Evolutionary conservation across 2,113 vertebrate genomes (phyloP).

Genomic region (Triplophysa dalaica): DNA sequence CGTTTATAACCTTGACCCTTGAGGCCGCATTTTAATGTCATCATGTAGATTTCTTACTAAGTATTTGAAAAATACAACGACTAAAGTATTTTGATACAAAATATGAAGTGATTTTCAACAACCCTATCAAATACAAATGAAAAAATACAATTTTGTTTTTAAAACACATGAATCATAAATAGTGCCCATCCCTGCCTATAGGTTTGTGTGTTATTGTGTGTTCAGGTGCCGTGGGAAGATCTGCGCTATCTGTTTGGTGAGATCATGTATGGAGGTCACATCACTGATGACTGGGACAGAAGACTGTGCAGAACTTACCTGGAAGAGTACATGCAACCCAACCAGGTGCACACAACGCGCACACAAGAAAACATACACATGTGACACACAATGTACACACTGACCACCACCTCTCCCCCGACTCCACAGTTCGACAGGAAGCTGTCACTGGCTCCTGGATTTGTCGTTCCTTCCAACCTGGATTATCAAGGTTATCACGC

Average conservation of each 20-base stretch:
- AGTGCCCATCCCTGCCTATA: background rate
- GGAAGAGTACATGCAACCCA: slow-evolving; percentile 83
- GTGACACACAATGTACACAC: background rate
- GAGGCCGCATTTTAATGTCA: no score
- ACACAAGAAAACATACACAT: no score
- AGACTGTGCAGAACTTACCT: slow-evolving; percentile 80
- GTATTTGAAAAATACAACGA: no score
- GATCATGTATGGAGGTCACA: slow-evolving; percentile 84
- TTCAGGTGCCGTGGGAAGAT: slow-evolving; percentile 80
- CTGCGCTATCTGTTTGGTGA: slow-evolving; percentile 82
- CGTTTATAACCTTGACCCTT: no score
- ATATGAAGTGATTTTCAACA: no score
- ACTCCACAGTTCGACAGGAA: slow-evolving; percentile 75
- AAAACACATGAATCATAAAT: no score
- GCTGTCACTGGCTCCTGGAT: slow-evolving; percentile 68
- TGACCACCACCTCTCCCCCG: background rate
- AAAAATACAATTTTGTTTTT: no score
- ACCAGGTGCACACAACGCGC: slow-evolving; percentile 67
- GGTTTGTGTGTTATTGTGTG: background rate
- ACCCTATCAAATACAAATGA: no score
- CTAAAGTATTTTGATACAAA: no score
- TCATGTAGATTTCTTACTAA: no score
- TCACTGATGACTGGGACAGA: slow-evolving; percentile 83
- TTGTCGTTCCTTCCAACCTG: slow-evolving; percentile 76
- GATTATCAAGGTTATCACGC: slow-evolving; percentile 78